Evolutionary conservation across 2,888 invertebrate species (phyloP), one percentile per base, ranked within the genome.

Genomic region (Abrostola triplasia): DNA sequence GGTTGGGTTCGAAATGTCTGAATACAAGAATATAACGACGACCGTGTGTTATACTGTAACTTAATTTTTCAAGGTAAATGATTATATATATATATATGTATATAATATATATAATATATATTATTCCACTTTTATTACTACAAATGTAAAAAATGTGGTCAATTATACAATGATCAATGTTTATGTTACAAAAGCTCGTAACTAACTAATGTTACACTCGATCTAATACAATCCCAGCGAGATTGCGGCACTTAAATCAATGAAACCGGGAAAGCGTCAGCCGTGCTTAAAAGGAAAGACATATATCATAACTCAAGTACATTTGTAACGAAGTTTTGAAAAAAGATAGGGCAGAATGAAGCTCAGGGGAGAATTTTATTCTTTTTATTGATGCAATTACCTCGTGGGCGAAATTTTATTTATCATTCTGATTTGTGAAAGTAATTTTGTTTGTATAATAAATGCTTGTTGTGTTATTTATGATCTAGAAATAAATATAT

Each of bases 311-410:
- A 55, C 58, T 63, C 42, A n/a, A 51, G 62, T 47, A 64, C 55
- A 65, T 70, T 36, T 44, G 50, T 73, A 76, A 77, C 66, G 66
- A 73, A 73, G 58, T 70, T 67, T 58, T 57, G 51, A 62, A 73
- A 67, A 79, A 71, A 64, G 47, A 68, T 56, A 53, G 50, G 59
- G 55, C 51, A 53, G 69, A 53, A 71, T 38, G 72, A 64, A 60
- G 59, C 59, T 55, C 56, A 37, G 60, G 49, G n/a, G 58, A 64
- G 58, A 64, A 74, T 71, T 72, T 65, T 67, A 73, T 77, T 81
- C 57, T 63, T 56, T 76, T 76, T 77, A 81, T 75, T 82, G 70
- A 74, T 78, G 63, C 70, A 75, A 83, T 83, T 80, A 80, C 63
- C 58, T 59, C 66, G 57, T 52, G 66, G 69, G 64, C 62, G 70